Conservation (phyloP, 2,113 vertebrate genomes). For the Mastomys natalensis region DNA sequence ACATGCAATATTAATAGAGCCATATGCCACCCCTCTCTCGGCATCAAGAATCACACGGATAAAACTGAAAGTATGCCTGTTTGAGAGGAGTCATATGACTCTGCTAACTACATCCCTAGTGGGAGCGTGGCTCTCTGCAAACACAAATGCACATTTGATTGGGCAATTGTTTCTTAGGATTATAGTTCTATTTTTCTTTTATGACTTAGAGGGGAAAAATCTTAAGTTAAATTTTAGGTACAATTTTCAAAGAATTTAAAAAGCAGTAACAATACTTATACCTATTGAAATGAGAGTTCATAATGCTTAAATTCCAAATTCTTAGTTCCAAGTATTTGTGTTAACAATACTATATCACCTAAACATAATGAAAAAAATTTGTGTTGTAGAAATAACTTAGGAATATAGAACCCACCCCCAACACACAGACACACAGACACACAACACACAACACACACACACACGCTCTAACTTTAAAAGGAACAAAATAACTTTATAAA, state of each 20-base stretch:
- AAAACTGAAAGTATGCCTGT: slow-evolving; percentile 40
- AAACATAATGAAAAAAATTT: neutral
- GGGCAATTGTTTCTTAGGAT: neutral
- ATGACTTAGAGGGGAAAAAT: neutral
- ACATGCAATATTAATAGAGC: slow-evolving; percentile 63
- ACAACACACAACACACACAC: neutral
- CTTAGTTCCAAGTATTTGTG: neutral
- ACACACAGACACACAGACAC: neutral
- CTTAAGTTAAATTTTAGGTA: neutral
- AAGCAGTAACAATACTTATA: neutral
- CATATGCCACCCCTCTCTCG: slow-evolving; percentile 40
- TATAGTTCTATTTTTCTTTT: slow-evolving; percentile 35
- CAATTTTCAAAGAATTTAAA: neutral
- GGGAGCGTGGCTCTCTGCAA: neutral
- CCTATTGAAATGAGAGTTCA: neutral
- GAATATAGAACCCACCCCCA: neutral
- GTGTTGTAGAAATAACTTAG: neutral
- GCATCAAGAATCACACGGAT: neutral
- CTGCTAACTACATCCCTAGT: neutral
- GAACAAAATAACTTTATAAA: neutral
- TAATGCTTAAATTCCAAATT: neutral
- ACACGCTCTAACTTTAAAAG: neutral
- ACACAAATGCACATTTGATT: slow-evolving; percentile 27
- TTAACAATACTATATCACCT: neutral
- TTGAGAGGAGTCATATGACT: slow-evolving; percentile 52